These are phyloP conservation scores for Rhombomys opimus DNA, from an alignment of 2,113 vertebrate genomes.

Conservation along the genomic window DNA sequence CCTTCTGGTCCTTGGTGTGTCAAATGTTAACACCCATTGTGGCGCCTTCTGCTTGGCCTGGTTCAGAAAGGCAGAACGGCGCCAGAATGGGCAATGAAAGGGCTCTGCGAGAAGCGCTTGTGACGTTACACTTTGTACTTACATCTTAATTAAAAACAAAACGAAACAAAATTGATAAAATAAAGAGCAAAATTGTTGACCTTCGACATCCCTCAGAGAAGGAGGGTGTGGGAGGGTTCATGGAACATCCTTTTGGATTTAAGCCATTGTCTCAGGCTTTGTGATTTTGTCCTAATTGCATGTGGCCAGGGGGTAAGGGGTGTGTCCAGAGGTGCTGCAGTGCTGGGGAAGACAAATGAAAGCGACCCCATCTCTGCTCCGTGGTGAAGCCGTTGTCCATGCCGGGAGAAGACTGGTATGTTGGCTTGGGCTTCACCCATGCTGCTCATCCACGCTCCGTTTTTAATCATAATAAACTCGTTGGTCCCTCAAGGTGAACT, in stretches of 20 bases:
- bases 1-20: no score
- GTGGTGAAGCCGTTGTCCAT: not conserved
- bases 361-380: not conserved
- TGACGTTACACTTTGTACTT: no score
- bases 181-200: not conserved
- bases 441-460: not conserved
- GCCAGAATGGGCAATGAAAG: no score
- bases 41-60: no score
- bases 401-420: not conserved
- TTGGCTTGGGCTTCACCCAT: not conserved
- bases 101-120: no score
- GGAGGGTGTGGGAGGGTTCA: not conserved
- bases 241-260: not conserved
- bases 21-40: no score
- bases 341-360: not conserved
- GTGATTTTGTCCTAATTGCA: no score
- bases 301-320: not conserved
- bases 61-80: no score
- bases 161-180: not conserved
- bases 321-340: not conserved
- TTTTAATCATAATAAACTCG: not conserved
- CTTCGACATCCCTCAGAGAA: not conserved
- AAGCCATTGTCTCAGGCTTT: no score
- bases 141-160: no score
- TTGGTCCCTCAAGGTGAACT: not conserved